Evolutionary conservation across 1,140 invertebrate species (phyloP).

Genomic region (Elymnias hypermnestra): DNA sequence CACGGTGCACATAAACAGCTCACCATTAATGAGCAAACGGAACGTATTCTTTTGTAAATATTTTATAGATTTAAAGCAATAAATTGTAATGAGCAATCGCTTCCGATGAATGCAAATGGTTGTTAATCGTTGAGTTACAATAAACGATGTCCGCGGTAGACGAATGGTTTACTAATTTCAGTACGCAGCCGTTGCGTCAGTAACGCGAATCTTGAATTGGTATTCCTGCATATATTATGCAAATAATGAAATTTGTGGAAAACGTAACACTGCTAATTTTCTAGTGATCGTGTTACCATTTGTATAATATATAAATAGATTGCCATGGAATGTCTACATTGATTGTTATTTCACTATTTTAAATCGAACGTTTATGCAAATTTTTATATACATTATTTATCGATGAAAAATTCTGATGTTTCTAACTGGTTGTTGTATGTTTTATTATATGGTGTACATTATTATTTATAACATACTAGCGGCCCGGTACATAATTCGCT

Average conservation of each 20-base stretch:
- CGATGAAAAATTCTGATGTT: no score
- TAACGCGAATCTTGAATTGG: slow-evolving; percentile 50
- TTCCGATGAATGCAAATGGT: slow-evolving; percentile 51
- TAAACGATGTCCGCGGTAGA: slow-evolving; percentile 53
- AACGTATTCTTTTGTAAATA: slow-evolving; percentile 8
- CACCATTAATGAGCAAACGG: slow-evolving; percentile 17
- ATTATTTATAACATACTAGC: no score
- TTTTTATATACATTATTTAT: no score
- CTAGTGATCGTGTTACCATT: slow-evolving; percentile 4
- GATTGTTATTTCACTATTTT: neutral
- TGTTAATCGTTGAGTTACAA: slow-evolving; percentile 45
- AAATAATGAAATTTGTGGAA: slow-evolving; percentile 40
- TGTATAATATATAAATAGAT: neutral
- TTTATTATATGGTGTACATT: no score
- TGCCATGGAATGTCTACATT: neutral
- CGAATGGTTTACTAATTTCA: slow-evolving; percentile 61
- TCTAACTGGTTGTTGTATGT: no score
- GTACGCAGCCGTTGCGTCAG: slow-evolving; percentile 51
- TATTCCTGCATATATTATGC: slow-evolving; percentile 57
- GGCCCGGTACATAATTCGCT: no score
- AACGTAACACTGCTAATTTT: slow-evolving; percentile 23
- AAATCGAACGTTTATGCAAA: neutral
- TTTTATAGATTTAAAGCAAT: slow-evolving; percentile 27
- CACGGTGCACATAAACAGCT: slow-evolving; percentile 22
- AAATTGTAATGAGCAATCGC: slow-evolving; percentile 38